Evolutionary conservation across 2,797 vertebrate species (phyloP), one percentile per base, ranked within the genome.

Genomic region (Emys orbicularis): DNA sequence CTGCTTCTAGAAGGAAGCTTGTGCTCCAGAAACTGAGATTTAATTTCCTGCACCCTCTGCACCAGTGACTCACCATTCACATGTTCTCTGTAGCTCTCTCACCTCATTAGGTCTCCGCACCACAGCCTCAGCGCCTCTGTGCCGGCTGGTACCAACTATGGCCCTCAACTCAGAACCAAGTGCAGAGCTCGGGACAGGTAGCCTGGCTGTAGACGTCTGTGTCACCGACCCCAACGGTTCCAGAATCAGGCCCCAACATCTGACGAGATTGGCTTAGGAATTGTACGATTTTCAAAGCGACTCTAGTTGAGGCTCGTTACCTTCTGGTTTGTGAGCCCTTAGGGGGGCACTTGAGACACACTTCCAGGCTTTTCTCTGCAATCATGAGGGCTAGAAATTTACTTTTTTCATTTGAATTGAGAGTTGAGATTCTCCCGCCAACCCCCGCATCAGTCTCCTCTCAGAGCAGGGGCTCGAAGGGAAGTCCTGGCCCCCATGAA

Each of bases 241-340:
- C n/a, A 68, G 65, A 37, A 21, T 83, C 8, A 1, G 4, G 52
- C 25, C 50, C 76, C 80, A 0, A 0, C 4, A 4, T 27, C 54
- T 27, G 15, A 3, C 0, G 0, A 61, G 50, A 31, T 25, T 76
- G 6, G 82, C 25, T 72, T 81, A 12, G 2, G 12, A 37, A 37
- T 19, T 2, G 11, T 23, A 34, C 8, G 2, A 2, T 10, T 56
- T 81, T 53, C 29, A 52, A 52, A 21, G 11, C 3, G 18, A 47
- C 0, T 12, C 4, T 74, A 77, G 27, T 12, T 11, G 81, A 72
- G 31, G 19, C 0, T 5, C 41, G 23, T 3, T 18, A 8, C 57
- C 29, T 34, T 79, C 41, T 3, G 65, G 7, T 37, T 50, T 41
- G 61, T 0, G 3, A 29, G 15, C 2, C 0, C 8, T 56, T 2